These are phyloP conservation scores for Pandemis cinnamomeana DNA, from an alignment of 2,888 invertebrate species.

Conservation along the genomic window DNA sequence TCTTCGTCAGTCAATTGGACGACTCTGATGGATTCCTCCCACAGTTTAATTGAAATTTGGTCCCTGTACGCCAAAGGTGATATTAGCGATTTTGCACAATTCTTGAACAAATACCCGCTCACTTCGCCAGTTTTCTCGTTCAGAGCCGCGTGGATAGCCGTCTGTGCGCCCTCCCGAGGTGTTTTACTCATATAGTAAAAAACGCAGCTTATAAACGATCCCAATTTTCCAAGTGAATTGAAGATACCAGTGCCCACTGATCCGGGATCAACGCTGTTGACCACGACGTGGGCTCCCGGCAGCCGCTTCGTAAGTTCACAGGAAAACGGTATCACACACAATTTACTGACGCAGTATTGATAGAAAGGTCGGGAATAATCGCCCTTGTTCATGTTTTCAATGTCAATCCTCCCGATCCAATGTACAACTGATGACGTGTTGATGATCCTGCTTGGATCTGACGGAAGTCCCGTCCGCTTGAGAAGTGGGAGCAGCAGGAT, in stretches of 20 bases:
- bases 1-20: constrained; percentile 87
- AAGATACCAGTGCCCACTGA: constrained; percentile 92
- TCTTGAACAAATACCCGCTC: constrained; percentile 90
- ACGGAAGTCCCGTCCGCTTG: constrained; percentile 79
- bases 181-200: constrained; percentile 89
- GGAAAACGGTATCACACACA: constrained; percentile 89
- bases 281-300: constrained; percentile 86
- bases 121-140: constrained; percentile 87
- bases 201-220: constrained; percentile 83
- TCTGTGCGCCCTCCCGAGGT: constrained; percentile 92
- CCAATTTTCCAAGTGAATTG: constrained; percentile 75
- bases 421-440: constrained; percentile 92
- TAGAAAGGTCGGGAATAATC: constrained; percentile 74
- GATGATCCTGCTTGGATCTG: constrained; percentile 89
- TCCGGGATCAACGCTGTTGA: constrained; percentile 94
- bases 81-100: constrained; percentile 87
- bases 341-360: constrained; percentile 86
- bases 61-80: background rate
- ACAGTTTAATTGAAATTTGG: background rate
- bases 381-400: constrained; percentile 87
- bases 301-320: constrained; percentile 88
- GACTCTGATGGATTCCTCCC: constrained; percentile 61
- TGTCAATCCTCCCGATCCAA: constrained; percentile 86
- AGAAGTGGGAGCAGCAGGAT: constrained; percentile 93
- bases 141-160: constrained; percentile 88